phyloP scores from a whole-genome alignment of 1,140 invertebrate species.

The Drosophila nannoptera region DNA sequence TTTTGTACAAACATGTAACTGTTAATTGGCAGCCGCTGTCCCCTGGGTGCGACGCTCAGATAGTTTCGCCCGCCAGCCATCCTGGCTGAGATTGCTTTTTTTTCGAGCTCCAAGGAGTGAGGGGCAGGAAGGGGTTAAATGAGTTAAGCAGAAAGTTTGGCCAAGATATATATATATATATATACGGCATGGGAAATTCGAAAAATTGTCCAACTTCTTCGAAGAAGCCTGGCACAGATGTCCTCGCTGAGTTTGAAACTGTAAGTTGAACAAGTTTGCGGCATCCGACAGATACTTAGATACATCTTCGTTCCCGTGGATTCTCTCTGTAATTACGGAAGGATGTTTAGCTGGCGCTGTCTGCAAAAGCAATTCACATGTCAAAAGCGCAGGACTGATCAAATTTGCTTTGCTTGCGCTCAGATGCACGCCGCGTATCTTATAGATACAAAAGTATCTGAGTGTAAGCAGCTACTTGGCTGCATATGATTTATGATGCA shows the following conservation, averaged over 20 bases:
- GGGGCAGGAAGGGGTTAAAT: constrained; percentile 2
- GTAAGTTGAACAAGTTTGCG: too few relatives aligned
- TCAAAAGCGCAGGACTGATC: constrained; percentile 54
- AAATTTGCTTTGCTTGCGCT: constrained; percentile 42
- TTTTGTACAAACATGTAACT: constrained; percentile 74
- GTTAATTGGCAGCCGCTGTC: constrained; percentile 71
- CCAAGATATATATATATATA: too few relatives aligned
- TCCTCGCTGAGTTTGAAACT: too few relatives aligned
- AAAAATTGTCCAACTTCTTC: too few relatives aligned
- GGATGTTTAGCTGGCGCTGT: constrained; percentile 7
- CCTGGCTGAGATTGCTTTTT: constrained; percentile 61
- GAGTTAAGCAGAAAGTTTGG: not conserved
- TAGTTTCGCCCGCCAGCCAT: constrained; percentile 48
- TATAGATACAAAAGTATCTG: constrained; percentile 20
- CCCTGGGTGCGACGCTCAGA: constrained; percentile 62
- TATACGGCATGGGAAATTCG: too few relatives aligned
- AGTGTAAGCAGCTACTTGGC: constrained; percentile 46
- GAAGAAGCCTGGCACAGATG: too few relatives aligned
- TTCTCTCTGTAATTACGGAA: constrained; percentile 18
- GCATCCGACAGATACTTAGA: too few relatives aligned
- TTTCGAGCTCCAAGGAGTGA: constrained; percentile 32
- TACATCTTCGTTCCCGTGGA: not conserved
- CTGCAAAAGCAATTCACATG: constrained; percentile 37
- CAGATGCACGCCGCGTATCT: constrained; percentile 26
- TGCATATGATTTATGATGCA: constrained; percentile 73